phyloP scores from a whole-genome alignment of 2,888 invertebrate species.

The Onthophagus sagittarius region DNA sequence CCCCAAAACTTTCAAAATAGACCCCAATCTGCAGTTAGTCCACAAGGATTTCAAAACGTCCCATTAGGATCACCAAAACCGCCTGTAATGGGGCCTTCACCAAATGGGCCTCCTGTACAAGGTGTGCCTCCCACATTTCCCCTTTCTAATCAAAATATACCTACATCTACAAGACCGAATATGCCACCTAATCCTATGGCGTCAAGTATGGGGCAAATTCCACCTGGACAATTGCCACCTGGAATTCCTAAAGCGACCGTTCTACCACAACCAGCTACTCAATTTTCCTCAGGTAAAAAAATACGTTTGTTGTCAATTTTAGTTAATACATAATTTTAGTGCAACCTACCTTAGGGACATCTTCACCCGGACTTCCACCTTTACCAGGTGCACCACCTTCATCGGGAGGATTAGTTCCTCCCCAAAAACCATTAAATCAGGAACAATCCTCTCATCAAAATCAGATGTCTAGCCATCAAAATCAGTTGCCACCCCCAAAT shows the following conservation, averaged over 20 bases:
- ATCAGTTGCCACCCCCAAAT: background rate
- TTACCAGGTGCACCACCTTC: background rate
- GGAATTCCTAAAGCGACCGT: background rate
- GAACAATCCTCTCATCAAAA: background rate
- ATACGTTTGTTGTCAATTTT: background rate
- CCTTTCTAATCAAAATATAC: slow-evolving; percentile 17
- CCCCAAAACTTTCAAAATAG: slow-evolving; percentile 36
- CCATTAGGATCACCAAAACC: slow-evolving; percentile 35
- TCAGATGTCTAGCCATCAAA: background rate
- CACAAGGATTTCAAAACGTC: slow-evolving; percentile 45
- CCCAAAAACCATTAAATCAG: background rate
- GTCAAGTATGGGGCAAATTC: slow-evolving; percentile 26
- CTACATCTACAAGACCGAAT: slow-evolving; percentile 22
- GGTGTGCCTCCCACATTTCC: slow-evolving; percentile 38
- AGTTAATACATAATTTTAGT: background rate
- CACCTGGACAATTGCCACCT: slow-evolving; percentile 25
- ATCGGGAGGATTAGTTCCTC: slow-evolving; percentile 2
- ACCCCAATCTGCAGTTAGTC: slow-evolving; percentile 52
- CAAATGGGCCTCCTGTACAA: slow-evolving; percentile 42
- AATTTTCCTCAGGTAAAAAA: background rate
- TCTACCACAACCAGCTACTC: background rate
- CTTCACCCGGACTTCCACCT: background rate
- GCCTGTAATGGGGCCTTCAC: slow-evolving; percentile 30
- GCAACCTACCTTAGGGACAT: background rate
- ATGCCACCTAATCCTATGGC: slow-evolving; percentile 29